Base-by-base conservation (phyloP, 2,888 invertebrate genomes). In the Tetropium fuscum region DNA sequence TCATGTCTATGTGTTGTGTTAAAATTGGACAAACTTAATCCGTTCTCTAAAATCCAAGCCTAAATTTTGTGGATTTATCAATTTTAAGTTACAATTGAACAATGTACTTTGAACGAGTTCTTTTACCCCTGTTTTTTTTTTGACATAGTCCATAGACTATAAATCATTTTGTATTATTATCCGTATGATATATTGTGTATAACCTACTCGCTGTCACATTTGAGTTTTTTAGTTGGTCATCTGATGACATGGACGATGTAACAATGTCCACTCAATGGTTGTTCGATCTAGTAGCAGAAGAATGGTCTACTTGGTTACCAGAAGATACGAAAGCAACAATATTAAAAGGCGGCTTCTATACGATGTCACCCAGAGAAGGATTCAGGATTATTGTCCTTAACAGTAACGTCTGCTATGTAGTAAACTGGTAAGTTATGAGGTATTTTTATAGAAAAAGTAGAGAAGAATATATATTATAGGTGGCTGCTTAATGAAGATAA, bases 331-430 rank as follows among this genome's bases (percentile, higher is more conserved):
- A 84, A 58, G 78, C 74, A 3, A 87, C 88, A 0, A 81, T 93
- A 40, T 76, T 84, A 4, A 82, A 85, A 41, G 90, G 90, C 16
- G 96, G 94, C 7, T 95, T 88, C 69, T 97, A 93, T 78, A 90
- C 93, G 0, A 81, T 87, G 3, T 78, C 85, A 0, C 85, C 90
- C 0, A 84, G 81, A 48, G 84, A 87, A 1, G 93, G 93, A 0
- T 85, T 94, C 54, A 83, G 93, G 63, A 84, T 93, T 2, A 87
- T 95, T 61, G 89, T 89, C 0, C 72, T 95, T 0, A 95, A 95
- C 74, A 92, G 88, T 72, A 94, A 93, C 75, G 88, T 91, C 55
- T 92, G 93, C 69, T 90, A 90, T 72, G 85, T 78, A 66, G 83
- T 81, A 63, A 93, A 93, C 76, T 93, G 88, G 89, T 88, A 80